phyloP scores from a whole-genome alignment of 2,113 vertebrate genomes.

The Halichoeres trimaculatus region DNA sequence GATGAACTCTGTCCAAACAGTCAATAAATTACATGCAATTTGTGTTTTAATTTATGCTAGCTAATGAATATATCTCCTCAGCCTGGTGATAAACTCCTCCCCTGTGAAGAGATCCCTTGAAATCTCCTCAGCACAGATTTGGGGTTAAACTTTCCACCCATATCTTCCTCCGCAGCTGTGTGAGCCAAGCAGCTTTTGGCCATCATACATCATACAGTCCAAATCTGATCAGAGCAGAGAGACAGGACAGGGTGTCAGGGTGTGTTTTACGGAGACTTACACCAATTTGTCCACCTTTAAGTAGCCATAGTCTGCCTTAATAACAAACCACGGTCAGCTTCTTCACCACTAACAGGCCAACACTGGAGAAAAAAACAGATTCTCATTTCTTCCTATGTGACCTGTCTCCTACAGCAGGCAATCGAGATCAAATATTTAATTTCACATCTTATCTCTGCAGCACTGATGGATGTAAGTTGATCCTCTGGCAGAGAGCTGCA shows the following conservation, averaged over 20 bases:
- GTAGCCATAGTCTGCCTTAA: constrained; percentile 22
- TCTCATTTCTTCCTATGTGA: not conserved
- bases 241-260: constrained; percentile 67
- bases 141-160: constrained; percentile 41
- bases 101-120: constrained; percentile 32
- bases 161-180: constrained; percentile 49
- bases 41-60: not conserved
- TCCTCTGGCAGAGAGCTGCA: constrained; percentile 62
- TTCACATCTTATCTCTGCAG: constrained; percentile 52
- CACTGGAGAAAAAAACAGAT: not conserved
- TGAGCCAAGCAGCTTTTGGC: constrained; percentile 39
- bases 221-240: constrained; percentile 53
- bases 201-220: constrained; percentile 25
- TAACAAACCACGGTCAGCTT: not conserved
- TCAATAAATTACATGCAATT: too few relatives aligned
- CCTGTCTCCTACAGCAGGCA: constrained; percentile 35
- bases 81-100: constrained; percentile 26
- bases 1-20: too few relatives aligned
- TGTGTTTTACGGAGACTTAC: constrained; percentile 63
- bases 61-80: not conserved
- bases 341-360: constrained; percentile 17
- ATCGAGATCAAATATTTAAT: constrained; percentile 56
- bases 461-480: constrained; percentile 63
- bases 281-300: constrained; percentile 20
- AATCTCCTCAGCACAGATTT: constrained; percentile 57